phyloP scores from a whole-genome alignment of 1,140 invertebrate genomes.

The Megalopta genalis region DNA sequence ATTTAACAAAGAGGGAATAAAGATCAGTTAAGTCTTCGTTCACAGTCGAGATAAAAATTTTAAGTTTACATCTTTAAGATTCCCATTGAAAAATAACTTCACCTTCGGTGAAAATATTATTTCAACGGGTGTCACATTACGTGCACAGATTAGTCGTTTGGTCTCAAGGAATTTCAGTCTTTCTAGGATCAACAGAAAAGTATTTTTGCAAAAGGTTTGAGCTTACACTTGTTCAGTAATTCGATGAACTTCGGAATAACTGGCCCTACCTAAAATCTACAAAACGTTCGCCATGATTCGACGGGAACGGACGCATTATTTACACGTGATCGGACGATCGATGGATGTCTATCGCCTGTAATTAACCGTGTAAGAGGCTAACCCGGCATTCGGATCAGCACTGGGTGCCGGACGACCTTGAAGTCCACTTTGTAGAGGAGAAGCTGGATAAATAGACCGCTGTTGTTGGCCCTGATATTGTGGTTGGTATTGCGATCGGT shows the following conservation, averaged over 20 bases:
- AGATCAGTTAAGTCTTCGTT: no score
- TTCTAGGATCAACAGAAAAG: no score
- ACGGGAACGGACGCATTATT: slow-evolving; percentile 39
- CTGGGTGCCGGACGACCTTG: slow-evolving; percentile 83
- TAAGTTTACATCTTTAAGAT: no score
- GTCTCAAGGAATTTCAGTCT: no score
- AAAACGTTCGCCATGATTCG: neutral
- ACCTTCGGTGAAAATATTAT: no score
- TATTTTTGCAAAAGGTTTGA: no score
- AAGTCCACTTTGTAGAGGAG: slow-evolving; percentile 67
- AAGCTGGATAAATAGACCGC: slow-evolving; percentile 51
- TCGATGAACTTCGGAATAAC: neutral
- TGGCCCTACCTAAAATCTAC: slow-evolving; percentile 7
- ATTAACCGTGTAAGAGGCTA: slow-evolving; percentile 85
- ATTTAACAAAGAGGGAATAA: no score
- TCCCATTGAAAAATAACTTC: no score
- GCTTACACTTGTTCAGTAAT: no score
- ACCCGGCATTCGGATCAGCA: slow-evolving; percentile 81
- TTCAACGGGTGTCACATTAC: no score
- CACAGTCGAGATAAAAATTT: no score
- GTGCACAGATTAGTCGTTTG: no score
- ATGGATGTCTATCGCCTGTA: slow-evolving; percentile 78
- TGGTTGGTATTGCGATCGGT: slow-evolving; percentile 67
- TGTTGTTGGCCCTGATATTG: slow-evolving; percentile 75
- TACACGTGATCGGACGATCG: slow-evolving; percentile 16